Evolutionary conservation across 2,797 vertebrate genomes (phyloP).

Genomic region (Toxotes lorentzi): DNA sequence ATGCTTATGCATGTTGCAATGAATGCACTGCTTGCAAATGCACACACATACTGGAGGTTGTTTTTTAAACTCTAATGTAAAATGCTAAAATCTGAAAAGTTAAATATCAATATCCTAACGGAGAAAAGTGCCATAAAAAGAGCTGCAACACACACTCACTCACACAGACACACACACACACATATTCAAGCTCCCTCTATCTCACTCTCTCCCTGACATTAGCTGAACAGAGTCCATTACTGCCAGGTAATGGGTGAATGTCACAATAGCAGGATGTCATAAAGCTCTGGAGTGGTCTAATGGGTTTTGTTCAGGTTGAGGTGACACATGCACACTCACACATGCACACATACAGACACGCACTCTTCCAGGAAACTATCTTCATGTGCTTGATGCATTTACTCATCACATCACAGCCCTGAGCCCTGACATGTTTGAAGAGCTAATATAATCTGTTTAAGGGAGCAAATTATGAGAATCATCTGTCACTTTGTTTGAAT

Average conservation of each 20-base stretch:
- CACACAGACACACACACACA: conserved; percentile 17
- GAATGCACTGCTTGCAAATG: conserved; percentile 26
- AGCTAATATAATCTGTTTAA: conserved; percentile 63
- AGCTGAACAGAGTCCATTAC: conserved; percentile 84
- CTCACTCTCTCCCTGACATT: conserved; percentile 73
- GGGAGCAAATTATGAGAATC: conserved; percentile 56
- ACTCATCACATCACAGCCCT: conserved; percentile 61
- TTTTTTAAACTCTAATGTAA: conserved; percentile 5
- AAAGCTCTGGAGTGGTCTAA: conserved; percentile 86
- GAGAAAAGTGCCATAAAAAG: conserved; percentile 27
- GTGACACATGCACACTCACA: conserved; percentile 71
- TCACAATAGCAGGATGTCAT: conserved; percentile 86
- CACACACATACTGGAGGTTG: background rate
- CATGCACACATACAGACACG: conserved; percentile 49
- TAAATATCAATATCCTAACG: conserved; percentile 23
- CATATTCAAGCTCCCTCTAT: conserved; percentile 40
- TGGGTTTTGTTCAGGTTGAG: conserved; percentile 86
- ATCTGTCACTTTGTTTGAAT: conserved; percentile 48
- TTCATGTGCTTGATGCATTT: conserved; percentile 53
- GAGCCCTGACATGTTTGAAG: conserved; percentile 61
- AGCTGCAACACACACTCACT: conserved; percentile 12
- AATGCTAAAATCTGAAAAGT: background rate
- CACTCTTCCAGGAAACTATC: conserved; percentile 73
- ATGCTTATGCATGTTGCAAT: conserved; percentile 29
- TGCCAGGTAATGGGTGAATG: conserved; percentile 86